Base-by-base conservation (phyloP, 2,888 invertebrate genomes). In the Diadegma fenestrale region DNA sequence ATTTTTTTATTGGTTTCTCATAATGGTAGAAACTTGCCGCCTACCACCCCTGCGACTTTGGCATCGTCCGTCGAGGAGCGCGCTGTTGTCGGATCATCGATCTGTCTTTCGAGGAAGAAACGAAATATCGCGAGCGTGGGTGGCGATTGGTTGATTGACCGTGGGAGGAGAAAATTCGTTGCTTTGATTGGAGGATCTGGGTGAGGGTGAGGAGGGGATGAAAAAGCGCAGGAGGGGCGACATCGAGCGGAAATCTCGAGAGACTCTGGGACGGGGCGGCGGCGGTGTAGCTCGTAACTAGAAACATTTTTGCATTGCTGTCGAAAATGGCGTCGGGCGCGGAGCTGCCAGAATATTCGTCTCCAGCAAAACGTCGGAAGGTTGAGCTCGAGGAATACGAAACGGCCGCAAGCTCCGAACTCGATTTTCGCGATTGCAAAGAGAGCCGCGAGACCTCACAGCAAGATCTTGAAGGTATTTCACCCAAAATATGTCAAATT, bases 311-410 rank as follows among this genome's bases (percentile, higher is more conserved):
- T 90, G 90, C 93, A 93, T 93, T 92, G 92, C 91, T 92, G 92
- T 91, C 88, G 92, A 94, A 94, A 92, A 94, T 94, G 94, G 94
- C 94, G 94, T 93, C 94, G 89, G 89, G 92, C 89, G 90, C 93
- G 91, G 93, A 94, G 91, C 90, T 92, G 89, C 92, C 91, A 90
- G 93, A 93, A 89, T 93, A 93, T 92, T 93, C 93, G 89, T 93
- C 94, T 89, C 92, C 92, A 90, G 92, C 91, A 81, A 94, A 94
- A 91, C 92, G 94, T 88, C 91, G 93, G 87, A 94, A 93, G 90
- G 89, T 94, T 86, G 93, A 93, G 85, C 89, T 89, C 78, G 89
- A 90, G 89, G 88, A 82, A 71, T 91, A 90, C 87, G 89, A 81
- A 77, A 81, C 88, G 77, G 88, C 89, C 66, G 87, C 86, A 71